A percentile compares a stretch with the other conserved stretches of the same genome.
Evolutionary conservation across 2,113 vertebrate genomes (phyloP).

Genomic region (Brienomyrus brachyistius): DNA sequence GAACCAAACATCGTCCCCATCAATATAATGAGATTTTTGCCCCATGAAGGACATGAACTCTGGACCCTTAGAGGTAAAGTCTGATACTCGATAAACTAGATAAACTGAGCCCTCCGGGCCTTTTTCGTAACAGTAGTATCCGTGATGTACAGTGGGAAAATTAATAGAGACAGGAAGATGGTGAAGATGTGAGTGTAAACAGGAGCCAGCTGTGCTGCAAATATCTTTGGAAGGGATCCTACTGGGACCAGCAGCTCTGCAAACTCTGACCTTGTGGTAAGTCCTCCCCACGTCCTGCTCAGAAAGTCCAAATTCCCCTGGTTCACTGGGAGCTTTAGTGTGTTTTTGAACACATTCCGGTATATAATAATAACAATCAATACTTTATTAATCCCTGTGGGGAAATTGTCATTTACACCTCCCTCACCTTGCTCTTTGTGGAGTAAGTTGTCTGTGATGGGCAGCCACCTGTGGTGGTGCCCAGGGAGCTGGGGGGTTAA

Average conservation of each 20-base stretch:
- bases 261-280: neutral
- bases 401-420: no score
- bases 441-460: no score
- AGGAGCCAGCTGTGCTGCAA: neutral
- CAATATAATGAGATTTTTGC: neutral
- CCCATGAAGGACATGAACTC: neutral
- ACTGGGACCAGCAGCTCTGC: neutral
- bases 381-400: no score
- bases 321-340: neutral
- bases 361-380: no score
- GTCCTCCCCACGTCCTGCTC: neutral
- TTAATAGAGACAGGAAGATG: neutral
- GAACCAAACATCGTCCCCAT: neutral
- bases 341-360: neutral
- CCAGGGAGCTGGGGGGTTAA: no score
- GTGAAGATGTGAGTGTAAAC: neutral
- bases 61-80: neutral
- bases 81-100: neutral
- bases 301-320: neutral
- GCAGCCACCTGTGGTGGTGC: no score
- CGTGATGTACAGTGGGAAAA: neutral
- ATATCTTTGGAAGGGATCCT: neutral
- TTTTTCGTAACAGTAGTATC: neutral
- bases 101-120: neutral
- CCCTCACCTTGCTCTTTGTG: no score